These are phyloP conservation scores for Hanleya hanleyi DNA, from an alignment of 2,888 invertebrate species.

Conservation along the genomic window DNA sequence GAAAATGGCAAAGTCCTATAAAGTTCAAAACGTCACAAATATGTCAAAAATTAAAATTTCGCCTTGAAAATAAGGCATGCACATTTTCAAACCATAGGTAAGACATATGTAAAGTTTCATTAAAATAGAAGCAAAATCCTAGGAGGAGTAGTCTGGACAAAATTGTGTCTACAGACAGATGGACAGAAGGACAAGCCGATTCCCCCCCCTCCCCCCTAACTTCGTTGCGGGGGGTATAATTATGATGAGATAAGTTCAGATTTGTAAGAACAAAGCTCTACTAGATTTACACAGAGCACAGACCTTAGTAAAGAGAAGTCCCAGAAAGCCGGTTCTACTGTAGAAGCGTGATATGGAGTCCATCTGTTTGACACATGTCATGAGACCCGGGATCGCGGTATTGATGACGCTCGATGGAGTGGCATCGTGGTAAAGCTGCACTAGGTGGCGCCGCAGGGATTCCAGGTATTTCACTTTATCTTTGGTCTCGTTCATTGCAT, in stretches of 20 bases:
- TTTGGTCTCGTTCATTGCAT: constrained; percentile 73
- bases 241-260: background rate
- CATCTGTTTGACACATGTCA: constrained; percentile 71
- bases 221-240: no score
- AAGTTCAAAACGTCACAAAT: no score
- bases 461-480: constrained; percentile 73
- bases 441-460: constrained; percentile 68
- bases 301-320: constrained; percentile 71
- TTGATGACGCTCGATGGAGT: constrained; percentile 68
- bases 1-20: no score
- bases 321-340: constrained; percentile 70
- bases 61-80: no score
- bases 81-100: no score
- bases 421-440: constrained; percentile 68
- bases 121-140: no score
- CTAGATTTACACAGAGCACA: background rate
- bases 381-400: constrained; percentile 67
- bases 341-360: constrained; percentile 72
- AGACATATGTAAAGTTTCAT: no score
- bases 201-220: no score
- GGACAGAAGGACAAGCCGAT: background rate
- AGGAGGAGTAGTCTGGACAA: no score
- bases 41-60: no score
- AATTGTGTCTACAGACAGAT: no score
- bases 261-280: background rate